Evolutionary conservation across 2,797 vertebrate genomes (phyloP).

Genomic region (Pseudotriccus pelzelni): DNA sequence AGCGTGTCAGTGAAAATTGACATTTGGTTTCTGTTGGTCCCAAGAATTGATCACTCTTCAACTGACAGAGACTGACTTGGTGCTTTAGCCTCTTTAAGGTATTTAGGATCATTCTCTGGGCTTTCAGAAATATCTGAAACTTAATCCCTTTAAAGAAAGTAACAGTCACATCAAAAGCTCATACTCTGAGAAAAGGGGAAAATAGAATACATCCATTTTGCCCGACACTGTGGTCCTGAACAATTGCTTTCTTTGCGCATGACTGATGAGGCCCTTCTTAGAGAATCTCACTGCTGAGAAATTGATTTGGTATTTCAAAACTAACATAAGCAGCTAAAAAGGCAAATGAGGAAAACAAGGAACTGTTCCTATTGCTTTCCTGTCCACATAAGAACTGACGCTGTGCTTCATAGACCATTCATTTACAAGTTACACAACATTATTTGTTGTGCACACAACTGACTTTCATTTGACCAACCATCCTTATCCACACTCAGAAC

Average conservation of each 20-base stretch:
- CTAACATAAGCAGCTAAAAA: not conserved
- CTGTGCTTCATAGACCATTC: not conserved
- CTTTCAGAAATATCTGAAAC: not conserved
- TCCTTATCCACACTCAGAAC: not conserved
- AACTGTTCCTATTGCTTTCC: not conserved
- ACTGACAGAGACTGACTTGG: not conserved
- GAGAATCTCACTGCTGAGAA: not conserved
- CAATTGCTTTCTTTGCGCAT: not conserved
- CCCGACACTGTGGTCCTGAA: not conserved
- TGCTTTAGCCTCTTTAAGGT: not conserved
- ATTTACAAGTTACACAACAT: not conserved
- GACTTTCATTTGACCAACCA: not conserved
- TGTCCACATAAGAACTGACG: not conserved
- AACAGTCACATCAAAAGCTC: not conserved
- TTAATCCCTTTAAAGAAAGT: not conserved
- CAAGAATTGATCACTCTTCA: not conserved
- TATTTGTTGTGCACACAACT: not conserved
- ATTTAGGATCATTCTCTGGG: not conserved
- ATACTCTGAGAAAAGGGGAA: not conserved
- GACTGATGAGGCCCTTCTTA: not conserved
- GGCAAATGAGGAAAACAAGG: not conserved
- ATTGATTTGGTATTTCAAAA: not conserved
- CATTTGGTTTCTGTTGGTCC: slow-evolving; percentile 1
- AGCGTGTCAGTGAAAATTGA: not conserved
- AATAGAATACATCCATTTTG: not conserved